Base-by-base conservation (phyloP, 2,888 invertebrate genomes). In the Amphipyra berbera region DNA sequence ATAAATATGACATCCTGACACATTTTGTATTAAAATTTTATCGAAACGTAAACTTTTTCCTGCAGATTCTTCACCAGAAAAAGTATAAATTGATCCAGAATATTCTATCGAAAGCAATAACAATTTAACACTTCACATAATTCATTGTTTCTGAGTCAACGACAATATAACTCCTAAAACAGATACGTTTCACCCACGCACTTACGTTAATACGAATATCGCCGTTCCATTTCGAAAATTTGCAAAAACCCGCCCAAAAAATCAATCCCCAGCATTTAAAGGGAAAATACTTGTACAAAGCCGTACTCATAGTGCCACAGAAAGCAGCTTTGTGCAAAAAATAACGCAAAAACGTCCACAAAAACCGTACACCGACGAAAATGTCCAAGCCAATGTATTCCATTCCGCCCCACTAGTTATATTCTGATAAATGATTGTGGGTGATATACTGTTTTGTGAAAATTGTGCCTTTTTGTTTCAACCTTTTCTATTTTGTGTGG, bases 401-500 rank as follows among this genome's bases (percentile, higher is more conserved):
- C 84, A 85, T 89, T 90, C 89, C 91, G 82, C 88, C 90, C 88
- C 88, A 91, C 90, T 92, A 92, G 93, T 92, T 93, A 90, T 89
- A 89, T 88, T 87, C 90, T 91, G 93, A 93, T 92, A 93, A 93
- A 93, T 91, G 93, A 92, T 90, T 83, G 82, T 68, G 88, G 88
- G 87, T 90, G 85, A 84, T 85, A 82, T 82, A 85, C 82, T 85
- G 86, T 82, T 85, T 86, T 81, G 83, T 81, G 64, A 67, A 68
- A 84, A 81, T 77, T 72, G 71, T 76, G 73, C 72, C 72, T 82
- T 85, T 87, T 86, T 86, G 84, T 86, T 82, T 82, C 61, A 70
- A 60, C 60, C 71, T 64, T 71, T 71, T 63, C 38, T 71, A 67
- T 66, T 70, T 68, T 76, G 80, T 73, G 57, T 64, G 67, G 68